These are phyloP conservation scores for Anser cygnoides DNA, from an alignment of 2,113 vertebrate genomes.

Conservation along the genomic window DNA sequence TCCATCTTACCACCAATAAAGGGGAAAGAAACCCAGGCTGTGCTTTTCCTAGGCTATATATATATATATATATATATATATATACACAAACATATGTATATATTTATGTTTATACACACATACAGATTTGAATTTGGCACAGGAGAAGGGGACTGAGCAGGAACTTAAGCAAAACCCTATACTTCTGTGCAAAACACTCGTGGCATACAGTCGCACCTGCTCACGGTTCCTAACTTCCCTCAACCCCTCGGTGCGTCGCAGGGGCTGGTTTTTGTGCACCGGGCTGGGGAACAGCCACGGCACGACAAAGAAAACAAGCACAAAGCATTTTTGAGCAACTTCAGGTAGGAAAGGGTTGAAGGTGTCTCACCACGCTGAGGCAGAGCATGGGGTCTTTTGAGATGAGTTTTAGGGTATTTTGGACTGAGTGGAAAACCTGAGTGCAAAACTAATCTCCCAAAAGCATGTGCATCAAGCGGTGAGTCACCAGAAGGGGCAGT, in stretches of 20 bases:
- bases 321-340: background rate
- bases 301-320: background rate
- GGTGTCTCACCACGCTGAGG: background rate
- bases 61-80: fast-evolving
- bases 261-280: background rate
- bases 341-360: background rate
- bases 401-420: background rate
- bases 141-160: background rate
- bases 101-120: background rate
- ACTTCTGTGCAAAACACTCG: background rate
- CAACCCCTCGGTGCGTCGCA: background rate
- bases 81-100: background rate
- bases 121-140: background rate
- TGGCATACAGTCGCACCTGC: background rate
- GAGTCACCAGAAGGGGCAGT: background rate
- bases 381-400: background rate
- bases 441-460: background rate
- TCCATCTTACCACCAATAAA: background rate
- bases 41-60: background rate
- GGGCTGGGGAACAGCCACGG: background rate
- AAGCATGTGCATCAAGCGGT: background rate
- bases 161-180: background rate
- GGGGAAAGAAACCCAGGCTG: background rate
- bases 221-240: background rate
- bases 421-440: background rate